Evolutionary conservation across 2,797 vertebrate species (phyloP), one percentile per base, ranked within the genome.

Genomic region (Sebastes vulpes): DNA sequence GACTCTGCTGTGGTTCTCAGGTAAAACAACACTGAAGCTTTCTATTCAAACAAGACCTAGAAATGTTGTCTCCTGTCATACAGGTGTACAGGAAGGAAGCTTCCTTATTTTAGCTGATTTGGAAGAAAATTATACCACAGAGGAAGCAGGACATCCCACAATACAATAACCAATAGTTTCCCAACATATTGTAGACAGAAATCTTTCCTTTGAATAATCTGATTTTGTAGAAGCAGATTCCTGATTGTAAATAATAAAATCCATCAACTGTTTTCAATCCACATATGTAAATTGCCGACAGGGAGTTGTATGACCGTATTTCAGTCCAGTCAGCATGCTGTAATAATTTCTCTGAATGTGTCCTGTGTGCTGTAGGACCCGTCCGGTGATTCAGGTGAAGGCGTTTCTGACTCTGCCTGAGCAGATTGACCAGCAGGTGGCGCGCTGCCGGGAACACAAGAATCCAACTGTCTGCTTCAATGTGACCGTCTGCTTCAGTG

Each of bases 1-100:
- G 94, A 99, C 90, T 95, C 97, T 29, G 98, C 96, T 6, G 96
- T 98, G 65, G 88, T 99, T 77, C 94, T 99, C 83, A 98, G 98
- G 98, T 99, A 93, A 96, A 81, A 7, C 3, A 1, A 12, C 23
- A 42, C 2, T 21, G 14, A 31, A 38, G n/a, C n/a, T 71, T 75
- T 57, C n/a, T 60, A 18, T 75, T 78, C 3, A 28, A 65, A 42
- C 8, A 2, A 18, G 9, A 64, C 26, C 28, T n/a, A 59, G 5
- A 64, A 58, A 70, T 31, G 9, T 60, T 65, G 18, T 52, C 3
- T 58, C 7, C 29, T 42, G 18, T 68, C 14, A 32, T 3, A 23
- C 12, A 32, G 2, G 21, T 65, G n/a, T 6, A 46, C 6, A 61
- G 26, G 9, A 78, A 52, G 16, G 4, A 52, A 9, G 8, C 2